A percentile compares a stretch with the other conserved stretches of the same genome.
Evolutionary conservation across 2,797 vertebrate species (phyloP).

Genomic region (Zenarchopterus dispar): DNA sequence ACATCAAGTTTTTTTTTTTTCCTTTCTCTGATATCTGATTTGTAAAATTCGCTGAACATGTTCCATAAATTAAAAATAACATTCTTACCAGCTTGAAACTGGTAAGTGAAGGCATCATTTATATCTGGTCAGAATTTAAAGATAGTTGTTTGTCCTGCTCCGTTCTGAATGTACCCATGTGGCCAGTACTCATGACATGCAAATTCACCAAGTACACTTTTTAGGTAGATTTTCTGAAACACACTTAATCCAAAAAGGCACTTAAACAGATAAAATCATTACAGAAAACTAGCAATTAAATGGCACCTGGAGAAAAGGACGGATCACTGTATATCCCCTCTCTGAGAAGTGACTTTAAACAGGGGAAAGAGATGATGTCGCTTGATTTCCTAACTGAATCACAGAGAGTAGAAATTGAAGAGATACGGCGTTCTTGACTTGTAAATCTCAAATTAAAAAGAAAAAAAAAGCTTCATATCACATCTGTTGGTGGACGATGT

Average conservation of each 20-base stretch:
- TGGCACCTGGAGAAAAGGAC: conserved; percentile 30
- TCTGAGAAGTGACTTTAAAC: conserved; percentile 12
- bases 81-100: no score
- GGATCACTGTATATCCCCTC: conserved; percentile 24
- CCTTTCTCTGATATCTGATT: no score
- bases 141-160: no score
- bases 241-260: conserved; percentile 25
- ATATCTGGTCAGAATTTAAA: no score
- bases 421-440: conserved; percentile 18
- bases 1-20: no score
- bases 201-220: conserved; percentile 9
- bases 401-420: not conserved
- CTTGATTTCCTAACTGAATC: not conserved
- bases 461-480: conserved; percentile 1
- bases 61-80: no score
- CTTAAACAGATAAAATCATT: conserved; percentile 28
- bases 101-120: no score
- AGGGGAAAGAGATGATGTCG: conserved; percentile 13
- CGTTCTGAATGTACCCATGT: not conserved
- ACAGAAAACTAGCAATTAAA: conserved; percentile 44
- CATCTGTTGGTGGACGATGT: conserved; percentile 11
- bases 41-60: no score
- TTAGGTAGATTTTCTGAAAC: conserved; percentile 16
- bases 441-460: conserved; percentile 33
- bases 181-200: not conserved